Evolutionary conservation across 1,140 invertebrate genomes (phyloP).

Genomic region (Gonioctena quinquepunctata): DNA sequence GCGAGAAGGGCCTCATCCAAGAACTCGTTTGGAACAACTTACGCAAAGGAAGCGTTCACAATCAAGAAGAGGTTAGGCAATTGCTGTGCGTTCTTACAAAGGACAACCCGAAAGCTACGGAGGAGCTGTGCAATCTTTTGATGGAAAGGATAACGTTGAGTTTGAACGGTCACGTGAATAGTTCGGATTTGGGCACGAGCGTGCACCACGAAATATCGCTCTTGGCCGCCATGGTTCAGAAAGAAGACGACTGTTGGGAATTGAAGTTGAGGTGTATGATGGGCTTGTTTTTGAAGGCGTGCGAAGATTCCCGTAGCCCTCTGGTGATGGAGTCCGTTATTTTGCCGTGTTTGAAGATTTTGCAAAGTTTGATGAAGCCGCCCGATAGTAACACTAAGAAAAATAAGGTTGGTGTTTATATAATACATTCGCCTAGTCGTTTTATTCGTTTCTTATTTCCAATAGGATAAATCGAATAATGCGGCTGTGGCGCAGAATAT

Average conservation of each 20-base stretch:
- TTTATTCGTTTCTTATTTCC: not conserved
- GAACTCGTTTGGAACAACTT: conserved; percentile 88
- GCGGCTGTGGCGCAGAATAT: conserved; percentile 42
- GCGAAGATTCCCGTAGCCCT: conserved; percentile 70
- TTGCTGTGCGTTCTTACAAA: conserved; percentile 88
- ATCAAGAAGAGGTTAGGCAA: conserved; percentile 85
- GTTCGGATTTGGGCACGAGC: conserved; percentile 69
- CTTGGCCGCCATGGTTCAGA: conserved; percentile 83
- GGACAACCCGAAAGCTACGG: conserved; percentile 86
- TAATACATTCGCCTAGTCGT: not conserved
- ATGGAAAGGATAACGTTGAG: conserved; percentile 81
- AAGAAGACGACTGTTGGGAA: conserved; percentile 96
- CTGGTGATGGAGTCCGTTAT: conserved; percentile 78
- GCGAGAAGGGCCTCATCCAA: conserved; percentile 84
- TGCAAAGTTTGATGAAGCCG: conserved; percentile 78
- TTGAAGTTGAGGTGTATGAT: conserved; percentile 88
- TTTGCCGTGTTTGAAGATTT: conserved; percentile 82
- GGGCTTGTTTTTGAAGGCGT: conserved; percentile 79
- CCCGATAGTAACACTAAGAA: conserved; percentile 61
- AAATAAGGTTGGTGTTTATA: conserved; percentile 1
- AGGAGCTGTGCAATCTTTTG: conserved; percentile 81
- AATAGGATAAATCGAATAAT: conserved; percentile 60
- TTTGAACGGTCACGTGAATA: conserved; percentile 62
- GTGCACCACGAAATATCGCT: conserved; percentile 87
- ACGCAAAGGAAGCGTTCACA: conserved; percentile 74